These are phyloP conservation scores for Vultur gryphus DNA, from an alignment of 2,797 vertebrate genomes.

Conservation along the genomic window DNA sequence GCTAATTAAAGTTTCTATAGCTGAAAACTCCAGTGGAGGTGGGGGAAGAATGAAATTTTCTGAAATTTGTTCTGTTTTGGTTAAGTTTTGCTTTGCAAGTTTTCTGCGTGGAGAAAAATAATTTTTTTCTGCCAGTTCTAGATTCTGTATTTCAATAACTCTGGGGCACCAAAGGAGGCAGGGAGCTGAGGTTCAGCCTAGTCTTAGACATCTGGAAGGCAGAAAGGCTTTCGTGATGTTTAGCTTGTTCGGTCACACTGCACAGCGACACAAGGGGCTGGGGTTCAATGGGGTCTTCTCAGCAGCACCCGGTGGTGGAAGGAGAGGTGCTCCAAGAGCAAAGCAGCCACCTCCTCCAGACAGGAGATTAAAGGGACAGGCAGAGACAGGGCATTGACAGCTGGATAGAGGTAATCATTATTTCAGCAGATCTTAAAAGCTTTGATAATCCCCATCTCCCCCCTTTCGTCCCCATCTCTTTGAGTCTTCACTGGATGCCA, in stretches of 20 bases:
- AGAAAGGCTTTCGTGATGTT: neutral
- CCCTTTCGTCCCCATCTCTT: neutral
- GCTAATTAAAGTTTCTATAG: neutral
- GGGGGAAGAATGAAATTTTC: neutral
- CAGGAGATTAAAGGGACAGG: neutral
- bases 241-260: neutral
- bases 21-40: neutral
- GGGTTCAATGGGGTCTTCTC: neutral
- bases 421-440: neutral
- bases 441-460: neutral
- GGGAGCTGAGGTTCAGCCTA: neutral
- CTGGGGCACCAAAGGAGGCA: neutral
- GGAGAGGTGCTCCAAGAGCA: neutral
- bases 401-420: neutral
- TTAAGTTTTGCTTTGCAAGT: neutral
- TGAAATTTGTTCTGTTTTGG: neutral
- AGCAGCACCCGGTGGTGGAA: fast-evolving
- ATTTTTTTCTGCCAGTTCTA: neutral
- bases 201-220: neutral
- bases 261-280: neutral
- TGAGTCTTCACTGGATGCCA: neutral
- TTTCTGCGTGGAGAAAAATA: neutral
- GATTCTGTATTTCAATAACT: neutral
- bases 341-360: neutral
- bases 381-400: neutral